Percentiles rank a stretch among this genome's conserved stretches.
Evolutionary conservation across 1,140 invertebrate genomes (phyloP).

Genomic region (Andrena cerasifolii): DNA sequence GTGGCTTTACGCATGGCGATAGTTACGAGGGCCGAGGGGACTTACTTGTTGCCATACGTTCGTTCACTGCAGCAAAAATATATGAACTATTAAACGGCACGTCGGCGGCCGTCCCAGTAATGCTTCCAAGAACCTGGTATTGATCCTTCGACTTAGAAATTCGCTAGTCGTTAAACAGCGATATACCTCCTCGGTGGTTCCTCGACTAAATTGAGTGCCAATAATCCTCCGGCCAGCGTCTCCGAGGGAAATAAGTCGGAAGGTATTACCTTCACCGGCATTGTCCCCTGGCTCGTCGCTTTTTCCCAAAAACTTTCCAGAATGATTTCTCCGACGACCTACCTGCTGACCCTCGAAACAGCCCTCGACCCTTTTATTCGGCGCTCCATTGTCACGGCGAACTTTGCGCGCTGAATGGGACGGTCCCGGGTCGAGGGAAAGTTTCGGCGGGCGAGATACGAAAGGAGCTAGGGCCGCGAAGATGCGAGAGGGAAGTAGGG

Average conservation of each 20-base stretch:
- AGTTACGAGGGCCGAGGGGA: too few species aligned
- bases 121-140: too few species aligned
- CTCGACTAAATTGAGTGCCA: background rate
- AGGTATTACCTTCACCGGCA: background rate
- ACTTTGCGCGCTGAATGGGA: background rate
- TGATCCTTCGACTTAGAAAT: too few species aligned
- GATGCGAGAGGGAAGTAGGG: conserved; percentile 28
- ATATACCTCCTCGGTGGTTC: too few species aligned
- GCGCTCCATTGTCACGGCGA: conserved; percentile 16
- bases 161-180: too few species aligned
- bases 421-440: background rate
- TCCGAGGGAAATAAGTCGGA: background rate
- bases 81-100: too few species aligned
- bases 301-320: background rate
- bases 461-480: background rate
- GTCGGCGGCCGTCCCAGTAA: too few species aligned
- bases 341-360: conserved; percentile 18
- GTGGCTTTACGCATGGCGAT: too few species aligned
- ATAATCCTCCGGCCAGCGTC: background rate
- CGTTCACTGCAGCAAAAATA: too few species aligned
- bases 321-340: conserved; percentile 1
- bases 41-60: too few species aligned
- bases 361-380: conserved; percentile 26
- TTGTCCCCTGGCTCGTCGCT: background rate
- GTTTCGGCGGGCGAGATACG: conserved; percentile 10